These are phyloP conservation scores for Marmota monax DNA, from an alignment of 2,113 vertebrate genomes.

Conservation along the genomic window DNA sequence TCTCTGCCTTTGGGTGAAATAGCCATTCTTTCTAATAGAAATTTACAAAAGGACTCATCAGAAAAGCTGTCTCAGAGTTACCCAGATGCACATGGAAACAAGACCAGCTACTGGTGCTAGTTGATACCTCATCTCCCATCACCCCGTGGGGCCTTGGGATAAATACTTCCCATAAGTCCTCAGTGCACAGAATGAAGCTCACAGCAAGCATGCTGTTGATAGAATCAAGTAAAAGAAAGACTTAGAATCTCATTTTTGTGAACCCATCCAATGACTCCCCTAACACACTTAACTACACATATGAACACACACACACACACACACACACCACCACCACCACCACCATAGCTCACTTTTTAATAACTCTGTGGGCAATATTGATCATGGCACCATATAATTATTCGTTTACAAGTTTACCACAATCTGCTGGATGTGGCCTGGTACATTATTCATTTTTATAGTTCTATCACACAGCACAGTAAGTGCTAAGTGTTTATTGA, in stretches of 20 bases:
- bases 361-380: not conserved
- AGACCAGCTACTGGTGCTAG: not conserved
- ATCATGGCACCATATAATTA: not conserved
- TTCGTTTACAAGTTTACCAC: not conserved
- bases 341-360: not conserved
- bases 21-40: not conserved
- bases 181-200: not conserved
- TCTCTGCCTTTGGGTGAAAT: not conserved
- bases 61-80: not conserved
- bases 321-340: not conserved
- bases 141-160: not conserved
- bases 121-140: constrained; percentile 1
- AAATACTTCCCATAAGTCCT: not conserved
- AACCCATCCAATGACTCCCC: not conserved
- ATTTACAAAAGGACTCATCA: constrained; percentile 35
- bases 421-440: not conserved
- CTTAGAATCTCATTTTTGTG: not conserved
- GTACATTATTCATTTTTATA: not conserved
- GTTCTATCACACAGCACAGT: not conserved
- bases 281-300: not conserved
- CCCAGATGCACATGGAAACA: not conserved
- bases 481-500: not conserved
- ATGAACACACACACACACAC: not conserved
- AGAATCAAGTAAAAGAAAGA: not conserved
- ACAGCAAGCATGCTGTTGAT: not conserved